Evolutionary conservation across 2,797 vertebrate species (phyloP), one percentile per base, ranked within the genome.

Genomic region (Muscicapa striata): DNA sequence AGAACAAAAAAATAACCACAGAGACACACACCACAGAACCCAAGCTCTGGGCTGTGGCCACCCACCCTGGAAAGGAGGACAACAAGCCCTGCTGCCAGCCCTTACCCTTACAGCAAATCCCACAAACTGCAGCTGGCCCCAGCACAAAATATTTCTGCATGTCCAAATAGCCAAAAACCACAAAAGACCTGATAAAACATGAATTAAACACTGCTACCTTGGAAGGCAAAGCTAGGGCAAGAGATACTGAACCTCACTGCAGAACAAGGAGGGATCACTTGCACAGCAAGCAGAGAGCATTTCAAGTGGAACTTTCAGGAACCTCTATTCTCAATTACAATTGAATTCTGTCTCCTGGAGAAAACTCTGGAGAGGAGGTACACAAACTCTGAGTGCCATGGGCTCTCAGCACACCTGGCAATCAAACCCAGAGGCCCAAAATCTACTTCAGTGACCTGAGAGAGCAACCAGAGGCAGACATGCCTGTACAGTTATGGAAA

Each of bases 371-470:
- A 83, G 69, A 81, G 30, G 6, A 84, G 27, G 21, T n/a, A 57
- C 0, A 0, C 13, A 32, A 80, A 21, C 34, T 20, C 49, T 48
- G 52, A n/a, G 30, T 5, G 22, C 18, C 0, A 0, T 4, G 41
- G 26, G n/a, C 29, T 89, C 34, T 63, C 75, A 79, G 77, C 68
- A 76, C 1, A 3, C 51, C 34, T 29, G 46, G 73, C 51, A 90
- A 73, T 43, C 72, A 34, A 3, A 7, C 40, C 55, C 62, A 87
- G 54, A 80, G 58, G 48, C 66, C 82, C 73, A 88, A 95, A 94
- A 89, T 29, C 89, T 32, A 84, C 74, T 78, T 22, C 69, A 22
- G 45, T 29, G 16, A 90, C 87, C 87, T 13, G 1, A 73, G 88
- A 75, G 48, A 75, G 55, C 41, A 69, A 87, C 45, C 40, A 75